phyloP scores from a whole-genome alignment of 1,140 invertebrate species.

The Calycopis cecrops region DNA sequence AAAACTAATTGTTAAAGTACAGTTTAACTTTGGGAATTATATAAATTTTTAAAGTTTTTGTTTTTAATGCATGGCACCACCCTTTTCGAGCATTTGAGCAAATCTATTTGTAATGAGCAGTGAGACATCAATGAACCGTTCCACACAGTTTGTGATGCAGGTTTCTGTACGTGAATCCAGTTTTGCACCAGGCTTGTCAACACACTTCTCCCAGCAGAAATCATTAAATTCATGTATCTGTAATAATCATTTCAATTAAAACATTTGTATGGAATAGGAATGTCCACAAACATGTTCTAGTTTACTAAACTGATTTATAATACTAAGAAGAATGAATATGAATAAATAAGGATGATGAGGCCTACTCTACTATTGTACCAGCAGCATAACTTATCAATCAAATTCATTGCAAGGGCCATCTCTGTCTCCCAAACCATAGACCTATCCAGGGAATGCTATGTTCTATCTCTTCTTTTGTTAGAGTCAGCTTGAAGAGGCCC shows the following conservation, averaged over 20 bases:
- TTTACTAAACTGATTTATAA: too few relatives aligned
- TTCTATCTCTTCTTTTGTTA: too few relatives aligned
- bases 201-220: slow-evolving; percentile 96
- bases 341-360: too few relatives aligned
- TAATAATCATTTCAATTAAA: slow-evolving; percentile 37
- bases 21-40: not conserved
- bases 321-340: slow-evolving; percentile 10
- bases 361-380: too few relatives aligned
- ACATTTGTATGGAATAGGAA: slow-evolving; percentile 8
- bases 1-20: slow-evolving; percentile 12
- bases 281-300: too few relatives aligned
- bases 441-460: too few relatives aligned
- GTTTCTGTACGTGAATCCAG: slow-evolving; percentile 92
- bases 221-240: slow-evolving; percentile 94
- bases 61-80: slow-evolving; percentile 64
- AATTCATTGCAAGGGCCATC: too few relatives aligned
- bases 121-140: slow-evolving; percentile 94
- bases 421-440: too few relatives aligned
- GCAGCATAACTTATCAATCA: too few relatives aligned
- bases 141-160: slow-evolving; percentile 94
- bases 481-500: too few relatives aligned
- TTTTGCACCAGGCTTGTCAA: slow-evolving; percentile 91
- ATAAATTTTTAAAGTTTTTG: slow-evolving; percentile 12
- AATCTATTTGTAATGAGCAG: slow-evolving; percentile 90
- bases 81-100: slow-evolving; percentile 86